Base-by-base conservation (phyloP, 2,888 invertebrate genomes). In the Ecdyonurus torrentis region DNA sequence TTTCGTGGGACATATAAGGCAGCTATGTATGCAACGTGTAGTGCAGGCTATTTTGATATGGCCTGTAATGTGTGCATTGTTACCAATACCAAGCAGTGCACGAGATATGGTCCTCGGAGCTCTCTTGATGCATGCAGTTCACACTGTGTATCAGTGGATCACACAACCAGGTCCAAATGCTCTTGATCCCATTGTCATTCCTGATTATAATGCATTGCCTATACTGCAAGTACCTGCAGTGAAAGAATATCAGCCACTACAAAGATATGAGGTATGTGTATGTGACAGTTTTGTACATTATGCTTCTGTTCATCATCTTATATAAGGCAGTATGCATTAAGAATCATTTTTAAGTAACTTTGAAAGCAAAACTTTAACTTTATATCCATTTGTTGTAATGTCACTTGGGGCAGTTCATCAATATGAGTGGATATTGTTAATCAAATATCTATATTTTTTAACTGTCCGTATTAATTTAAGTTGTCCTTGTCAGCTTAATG, bases 191-290 rank as follows among this genome's bases (percentile, higher is more conserved):
- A 52, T 63, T 59, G 19, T 52, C 23, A 59, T 63, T 7, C 75
- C 75, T n/a, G 71, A 74, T 66, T 74, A 72, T 64, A 67, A 66
- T 23, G 67, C 67, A 23, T 71, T 72, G 18, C 70, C 77, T 0
- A 78, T 82, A 58, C 75, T 83, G 63, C 81, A 83, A 66, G 80
- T 85, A 70, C 82, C 83, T 1, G 80, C 82, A 1, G 80, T 80
- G 19, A 81, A 83, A 68, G 85, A 85, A 69, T 80, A 83, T 69
- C 79, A 74, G 66, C 82, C 82, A 2, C 67, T 82, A 65, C 78
- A 79, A 63, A 82, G 82, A 72, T 79, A 77, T 71, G 82, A 83
- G 77, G 82, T 82, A 69, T 68, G 70, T 68, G 23, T 52, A n/a
- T n/a, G n/a, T n/a, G n/a, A n/a, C n/a, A n/a, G n/a, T n/a, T n/a